Conservation (phyloP, 2,888 invertebrate genomes). For the Xylocampa areola region DNA sequence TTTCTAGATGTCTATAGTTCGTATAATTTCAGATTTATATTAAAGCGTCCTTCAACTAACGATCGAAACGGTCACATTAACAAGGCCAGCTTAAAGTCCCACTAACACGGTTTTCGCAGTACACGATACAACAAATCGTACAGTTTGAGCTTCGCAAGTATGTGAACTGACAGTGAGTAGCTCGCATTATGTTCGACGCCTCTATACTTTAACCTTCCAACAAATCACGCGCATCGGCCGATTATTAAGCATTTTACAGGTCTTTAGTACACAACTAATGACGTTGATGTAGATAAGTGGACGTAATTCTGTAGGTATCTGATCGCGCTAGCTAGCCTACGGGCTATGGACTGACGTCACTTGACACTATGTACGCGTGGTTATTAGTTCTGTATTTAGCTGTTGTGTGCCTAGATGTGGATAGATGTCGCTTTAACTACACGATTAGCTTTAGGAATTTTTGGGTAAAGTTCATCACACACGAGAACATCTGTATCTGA, state of each 20-base stretch:
- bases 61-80: neutral
- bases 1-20: no score
- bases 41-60: no score
- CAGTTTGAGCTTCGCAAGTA: conserved; percentile 2
- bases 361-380: neutral
- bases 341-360: neutral
- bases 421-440: no score
- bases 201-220: neutral
- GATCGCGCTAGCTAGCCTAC: neutral
- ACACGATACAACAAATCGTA: neutral
- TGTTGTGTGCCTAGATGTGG: neutral
- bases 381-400: neutral
- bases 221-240: conserved; percentile 14
- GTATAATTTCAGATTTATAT: no score
- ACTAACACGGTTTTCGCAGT: neutral
- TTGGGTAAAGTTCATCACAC: no score
- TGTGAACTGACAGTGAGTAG: neutral
- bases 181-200: neutral
- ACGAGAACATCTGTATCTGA: no score
- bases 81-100: neutral
- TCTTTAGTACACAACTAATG: conserved; percentile 3
- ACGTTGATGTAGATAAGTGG: neutral
- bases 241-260: conserved; percentile 18
- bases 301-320: conserved; percentile 2
- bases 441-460: neutral